Base-by-base conservation (phyloP, 2,888 invertebrate species). In the Drosophila pseudotalamancana region DNA sequence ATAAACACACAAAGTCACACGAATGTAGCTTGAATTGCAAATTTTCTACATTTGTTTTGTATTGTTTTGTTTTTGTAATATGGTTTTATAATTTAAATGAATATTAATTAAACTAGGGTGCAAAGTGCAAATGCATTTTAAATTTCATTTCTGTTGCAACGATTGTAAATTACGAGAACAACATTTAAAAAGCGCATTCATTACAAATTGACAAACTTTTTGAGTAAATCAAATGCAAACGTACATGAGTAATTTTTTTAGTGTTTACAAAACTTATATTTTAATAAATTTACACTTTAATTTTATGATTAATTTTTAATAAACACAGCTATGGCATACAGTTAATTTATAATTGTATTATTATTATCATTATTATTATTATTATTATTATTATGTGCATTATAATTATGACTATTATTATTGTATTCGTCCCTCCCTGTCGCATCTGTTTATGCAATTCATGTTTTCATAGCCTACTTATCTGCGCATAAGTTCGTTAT, bases 401-500 rank as follows among this genome's bases (percentile, higher is more conserved):
- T 45, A 45, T 45, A 29, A 66, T 48, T 51, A 40, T 42, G 31
- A 55, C 51, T 49, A 48, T 45, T 29, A 37, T 56, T 29, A 48
- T 49, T 66, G 49, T 54, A 48, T 23, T 57, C 50, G 72, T 53
- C 46, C 46, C 21, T 31, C 19, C 23, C 4, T 19, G 11, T 51
- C 64, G 27, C 16, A 16, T 31, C 14, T 19, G 2, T 27, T 4
- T 39, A 43, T 62, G 34, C 31, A 18, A 32, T 11, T 35, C 35
- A 40, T 42, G 48, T 49, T 23, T 54, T 64, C 49, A 77, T 78
- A 72, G 65, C 73, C 39, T 59, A 77, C 65, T 77, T 77, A 80
- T 77, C 69, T 62, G 59, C 68, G 77, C 57, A 81, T 77, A 80
- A 77, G 55, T 60, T 62, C 50, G 70, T 42, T 70, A 70, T 81